phyloP scores from a whole-genome alignment of 2,888 invertebrate species.

The Hydropsyche betteni region DNA sequence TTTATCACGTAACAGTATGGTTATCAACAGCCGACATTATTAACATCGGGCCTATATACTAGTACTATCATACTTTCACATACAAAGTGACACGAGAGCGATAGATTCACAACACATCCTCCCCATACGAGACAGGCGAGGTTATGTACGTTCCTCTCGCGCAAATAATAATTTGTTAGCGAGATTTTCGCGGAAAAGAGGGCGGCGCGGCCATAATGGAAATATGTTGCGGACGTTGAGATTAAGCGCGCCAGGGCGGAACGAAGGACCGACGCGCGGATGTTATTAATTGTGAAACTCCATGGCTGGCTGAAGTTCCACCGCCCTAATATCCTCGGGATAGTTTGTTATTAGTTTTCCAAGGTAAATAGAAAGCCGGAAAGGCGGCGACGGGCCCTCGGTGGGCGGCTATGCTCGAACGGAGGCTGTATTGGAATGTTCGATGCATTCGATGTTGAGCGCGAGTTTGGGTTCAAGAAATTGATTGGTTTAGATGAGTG shows the following conservation, averaged over 20 bases:
- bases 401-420: too few relatives aligned
- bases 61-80: too few relatives aligned
- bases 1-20: too few relatives aligned
- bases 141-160: too few relatives aligned
- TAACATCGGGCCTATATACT: too few relatives aligned
- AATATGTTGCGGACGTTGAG: slow-evolving; percentile 42
- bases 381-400: too few relatives aligned
- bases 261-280: slow-evolving; percentile 26
- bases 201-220: slow-evolving; percentile 38
- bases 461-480: too few relatives aligned
- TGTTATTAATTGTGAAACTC: slow-evolving; percentile 54
- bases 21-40: too few relatives aligned
- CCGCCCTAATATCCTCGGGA: slow-evolving; percentile 44
- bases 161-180: background rate
- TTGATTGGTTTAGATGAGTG: too few relatives aligned
- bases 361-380: slow-evolving; percentile 30
- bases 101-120: background rate
- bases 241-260: slow-evolving; percentile 41
- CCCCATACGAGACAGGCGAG: too few relatives aligned
- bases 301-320: slow-evolving; percentile 41
- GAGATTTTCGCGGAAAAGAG: background rate
- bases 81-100: background rate
- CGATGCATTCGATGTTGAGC: too few relatives aligned
- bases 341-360: slow-evolving; percentile 48
- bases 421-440: too few relatives aligned